Percentiles rank a stretch among this genome's conserved stretches.
phyloP scores from a whole-genome alignment of 2,113 vertebrate species.

The Hucho hucho region DNA sequence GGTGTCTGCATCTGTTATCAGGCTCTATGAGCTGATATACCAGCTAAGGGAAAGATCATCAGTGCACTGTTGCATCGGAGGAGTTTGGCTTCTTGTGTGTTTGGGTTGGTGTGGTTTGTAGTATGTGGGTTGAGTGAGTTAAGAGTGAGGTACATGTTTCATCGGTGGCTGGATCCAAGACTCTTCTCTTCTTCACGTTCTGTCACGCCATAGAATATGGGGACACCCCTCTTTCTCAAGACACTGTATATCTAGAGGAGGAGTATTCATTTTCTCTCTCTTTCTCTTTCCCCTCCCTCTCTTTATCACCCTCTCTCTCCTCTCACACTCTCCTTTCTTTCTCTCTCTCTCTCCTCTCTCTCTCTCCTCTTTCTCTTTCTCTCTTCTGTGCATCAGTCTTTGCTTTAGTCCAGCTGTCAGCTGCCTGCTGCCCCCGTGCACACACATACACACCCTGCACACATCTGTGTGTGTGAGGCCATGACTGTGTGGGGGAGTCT shows the following conservation, averaged over 20 bases:
- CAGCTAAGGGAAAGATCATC: conserved; percentile 26
- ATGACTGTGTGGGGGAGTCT: conserved; percentile 76
- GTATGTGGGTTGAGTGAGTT: conserved; percentile 20
- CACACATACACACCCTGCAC: conserved; percentile 47
- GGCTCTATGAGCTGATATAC: conserved; percentile 37
- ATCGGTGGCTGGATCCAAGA: conserved; percentile 31
- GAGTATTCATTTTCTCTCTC: neutral
- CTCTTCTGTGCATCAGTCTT: conserved; percentile 65
- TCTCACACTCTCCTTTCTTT: neutral
- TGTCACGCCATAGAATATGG: conserved; percentile 47
- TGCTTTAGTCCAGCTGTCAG: conserved; percentile 74
- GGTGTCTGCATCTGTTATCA: conserved; percentile 59
- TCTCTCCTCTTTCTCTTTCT: conserved; percentile 15
- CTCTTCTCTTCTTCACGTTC: conserved; percentile 36
- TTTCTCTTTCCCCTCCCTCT: neutral
- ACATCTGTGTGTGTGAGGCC: conserved; percentile 76
- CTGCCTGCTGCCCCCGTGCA: conserved; percentile 53
- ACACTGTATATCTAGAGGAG: conserved; percentile 24
- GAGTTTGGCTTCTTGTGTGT: neutral
- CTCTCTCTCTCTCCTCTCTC: neutral
- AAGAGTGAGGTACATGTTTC: conserved; percentile 42
- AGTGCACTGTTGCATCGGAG: conserved; percentile 13
- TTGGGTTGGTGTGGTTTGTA: conserved; percentile 15
- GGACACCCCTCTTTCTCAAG: conserved; percentile 41
- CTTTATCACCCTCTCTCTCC: neutral